These are phyloP conservation scores for Gortyna flavago DNA, from an alignment of 2,888 invertebrate genomes.

Conservation along the genomic window DNA sequence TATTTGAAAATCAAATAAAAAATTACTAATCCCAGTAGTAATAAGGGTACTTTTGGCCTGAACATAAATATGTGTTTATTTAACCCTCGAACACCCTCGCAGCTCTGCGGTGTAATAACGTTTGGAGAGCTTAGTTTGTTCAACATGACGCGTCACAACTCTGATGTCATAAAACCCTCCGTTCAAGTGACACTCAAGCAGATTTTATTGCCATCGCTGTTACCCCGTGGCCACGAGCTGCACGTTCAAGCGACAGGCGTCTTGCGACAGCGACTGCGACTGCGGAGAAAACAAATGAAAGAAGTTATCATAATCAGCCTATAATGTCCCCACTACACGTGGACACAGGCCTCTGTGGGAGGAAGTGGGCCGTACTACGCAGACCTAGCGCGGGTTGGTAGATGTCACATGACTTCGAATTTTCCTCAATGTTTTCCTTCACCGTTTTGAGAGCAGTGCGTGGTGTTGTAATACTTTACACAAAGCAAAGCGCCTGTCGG, in stretches of 20 bases:
- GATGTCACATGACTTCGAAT: neutral
- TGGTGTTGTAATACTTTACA: too few species aligned
- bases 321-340: neutral
- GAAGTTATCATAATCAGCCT: neutral
- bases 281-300: neutral
- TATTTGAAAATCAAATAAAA: slow-evolving; percentile 3
- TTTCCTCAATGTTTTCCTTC: neutral
- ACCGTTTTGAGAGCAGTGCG: neutral
- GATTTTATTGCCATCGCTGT: slow-evolving; percentile 53
- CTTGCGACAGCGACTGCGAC: neutral
- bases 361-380: neutral
- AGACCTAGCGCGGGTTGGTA: neutral
- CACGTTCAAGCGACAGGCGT: neutral
- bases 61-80: slow-evolving; percentile 14
- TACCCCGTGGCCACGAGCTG: neutral
- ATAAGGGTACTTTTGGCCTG: slow-evolving; percentile 4
- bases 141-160: slow-evolving; percentile 24
- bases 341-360: neutral
- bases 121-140: slow-evolving; percentile 44
- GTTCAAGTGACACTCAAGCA: slow-evolving; percentile 40
- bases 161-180: slow-evolving; percentile 49
- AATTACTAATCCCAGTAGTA: neutral
- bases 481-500: too few species aligned
- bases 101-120: slow-evolving; percentile 5
- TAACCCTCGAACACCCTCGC: slow-evolving; percentile 3